Evolutionary conservation across 2,888 invertebrate species (phyloP).

Genomic region (Lasius platythorax): DNA sequence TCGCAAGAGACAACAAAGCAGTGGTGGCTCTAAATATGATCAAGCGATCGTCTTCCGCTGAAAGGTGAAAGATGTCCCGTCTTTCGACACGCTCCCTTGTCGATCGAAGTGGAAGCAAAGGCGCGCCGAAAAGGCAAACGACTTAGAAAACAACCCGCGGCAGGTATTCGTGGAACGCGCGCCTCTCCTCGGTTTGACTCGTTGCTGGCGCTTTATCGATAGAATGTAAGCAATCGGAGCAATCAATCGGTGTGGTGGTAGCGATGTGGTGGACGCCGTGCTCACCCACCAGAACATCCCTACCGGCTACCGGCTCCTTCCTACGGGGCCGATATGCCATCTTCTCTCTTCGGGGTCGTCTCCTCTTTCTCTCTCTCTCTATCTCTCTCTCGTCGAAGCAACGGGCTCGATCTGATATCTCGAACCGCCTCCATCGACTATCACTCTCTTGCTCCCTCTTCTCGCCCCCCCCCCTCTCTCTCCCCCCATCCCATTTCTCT

Average conservation of each 20-base stretch:
- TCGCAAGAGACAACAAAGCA: too few relatives aligned
- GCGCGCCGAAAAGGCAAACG: conserved; percentile 39
- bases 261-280: conserved; percentile 79
- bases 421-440: conserved; percentile 77
- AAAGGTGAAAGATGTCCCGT: neutral
- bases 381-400: conserved; percentile 62
- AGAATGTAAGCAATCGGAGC: conserved; percentile 79
- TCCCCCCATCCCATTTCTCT: conserved; percentile 16
- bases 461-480: neutral
- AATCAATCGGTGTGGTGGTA: conserved; percentile 81
- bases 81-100: conserved; percentile 23
- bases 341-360: conserved; percentile 72
- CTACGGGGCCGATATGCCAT: conserved; percentile 77
- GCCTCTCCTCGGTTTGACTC: conserved; percentile 58
- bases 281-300: conserved; percentile 82
- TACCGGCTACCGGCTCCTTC: conserved; percentile 78
- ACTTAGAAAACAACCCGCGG: conserved; percentile 40
- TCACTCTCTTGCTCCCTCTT: conserved; percentile 66
- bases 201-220: conserved; percentile 73
- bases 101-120: conserved; percentile 4
- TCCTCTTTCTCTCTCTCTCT: conserved; percentile 36
- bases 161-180: conserved; percentile 53
- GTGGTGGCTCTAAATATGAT: neutral
- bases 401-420: conserved; percentile 79
- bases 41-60: conserved; percentile 18